These are phyloP conservation scores for Nannospalax galili DNA, from an alignment of 2,113 vertebrate species.

Conservation along the genomic window DNA sequence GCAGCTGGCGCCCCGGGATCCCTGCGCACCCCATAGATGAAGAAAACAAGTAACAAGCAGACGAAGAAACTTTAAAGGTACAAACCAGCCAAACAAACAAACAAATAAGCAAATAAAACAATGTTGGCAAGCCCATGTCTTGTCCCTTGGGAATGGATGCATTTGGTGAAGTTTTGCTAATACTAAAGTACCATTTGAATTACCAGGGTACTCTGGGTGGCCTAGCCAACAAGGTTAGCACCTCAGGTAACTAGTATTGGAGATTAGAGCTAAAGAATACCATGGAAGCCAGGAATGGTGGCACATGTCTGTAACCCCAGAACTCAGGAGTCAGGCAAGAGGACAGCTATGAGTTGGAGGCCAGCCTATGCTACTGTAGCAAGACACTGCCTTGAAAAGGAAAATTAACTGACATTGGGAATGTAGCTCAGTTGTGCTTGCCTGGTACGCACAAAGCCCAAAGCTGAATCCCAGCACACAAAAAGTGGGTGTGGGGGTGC, in stretches of 20 bases:
- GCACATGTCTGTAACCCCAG: not conserved
- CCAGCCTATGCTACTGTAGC: not conserved
- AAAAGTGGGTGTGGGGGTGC: not conserved
- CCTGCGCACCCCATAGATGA: too few relatives aligned
- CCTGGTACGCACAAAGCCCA: not conserved
- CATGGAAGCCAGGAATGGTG: too few relatives aligned
- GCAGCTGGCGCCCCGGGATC: too few relatives aligned
- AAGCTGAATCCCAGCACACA: not conserved
- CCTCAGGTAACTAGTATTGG: not conserved
- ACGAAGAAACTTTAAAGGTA: not conserved
- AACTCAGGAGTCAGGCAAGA: not conserved
- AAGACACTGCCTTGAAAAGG: too few relatives aligned
- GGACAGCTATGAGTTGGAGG: not conserved
- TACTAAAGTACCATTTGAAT: not conserved
- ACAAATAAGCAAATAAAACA: not conserved
- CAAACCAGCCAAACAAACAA: too few relatives aligned
- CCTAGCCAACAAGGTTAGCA: not conserved
- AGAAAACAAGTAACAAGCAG: not conserved
- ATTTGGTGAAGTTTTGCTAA: not conserved
- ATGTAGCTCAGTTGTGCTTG: not conserved
- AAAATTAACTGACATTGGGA: not conserved
- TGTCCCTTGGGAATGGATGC: not conserved
- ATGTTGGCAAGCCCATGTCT: not conserved
- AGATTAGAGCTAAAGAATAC: not conserved
- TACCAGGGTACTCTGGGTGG: not conserved